phyloP scores from a whole-genome alignment of 1,140 invertebrate species.

The Drosophila cardini region DNA sequence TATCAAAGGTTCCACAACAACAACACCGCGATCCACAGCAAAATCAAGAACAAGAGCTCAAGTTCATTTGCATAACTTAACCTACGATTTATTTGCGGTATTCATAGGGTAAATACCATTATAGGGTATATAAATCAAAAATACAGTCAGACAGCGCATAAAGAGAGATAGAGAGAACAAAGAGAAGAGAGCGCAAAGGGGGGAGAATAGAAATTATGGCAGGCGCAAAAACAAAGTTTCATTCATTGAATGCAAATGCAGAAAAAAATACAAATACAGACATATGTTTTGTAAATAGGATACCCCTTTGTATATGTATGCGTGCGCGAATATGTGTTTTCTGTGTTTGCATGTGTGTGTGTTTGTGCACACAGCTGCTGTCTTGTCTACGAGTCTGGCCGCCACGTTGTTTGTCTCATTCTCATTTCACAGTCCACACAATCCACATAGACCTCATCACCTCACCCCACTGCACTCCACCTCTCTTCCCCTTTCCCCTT shows the following conservation, averaged over 20 bases:
- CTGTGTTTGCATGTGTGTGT: slow-evolving; percentile 13
- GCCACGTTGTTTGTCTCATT: slow-evolving; percentile 29
- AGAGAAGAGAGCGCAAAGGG: not conserved
- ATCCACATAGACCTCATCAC: slow-evolving; percentile 1
- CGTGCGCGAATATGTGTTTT: not conserved
- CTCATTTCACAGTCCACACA: slow-evolving; percentile 7
- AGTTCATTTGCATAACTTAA: slow-evolving; percentile 67
- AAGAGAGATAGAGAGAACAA: not conserved
- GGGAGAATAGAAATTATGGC: slow-evolving; percentile 18
- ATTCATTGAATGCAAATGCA: slow-evolving; percentile 67
- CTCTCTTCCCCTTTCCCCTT: not conserved
- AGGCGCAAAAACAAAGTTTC: slow-evolving; percentile 47
- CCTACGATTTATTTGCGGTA: slow-evolving; percentile 42
- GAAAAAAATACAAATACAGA: slow-evolving; percentile 29
- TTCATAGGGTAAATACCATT: not conserved
- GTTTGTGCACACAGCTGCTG: slow-evolving; percentile 30
- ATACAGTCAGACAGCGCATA: slow-evolving; percentile 11
- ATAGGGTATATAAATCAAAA: slow-evolving; percentile 33
- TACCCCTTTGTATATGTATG: slow-evolving; percentile 21
- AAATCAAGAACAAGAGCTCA: slow-evolving; percentile 11
- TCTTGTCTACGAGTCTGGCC: slow-evolving; percentile 34
- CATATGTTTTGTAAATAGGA: slow-evolving; percentile 28
- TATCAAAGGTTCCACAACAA: slow-evolving; percentile 21
- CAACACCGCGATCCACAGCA: not conserved
- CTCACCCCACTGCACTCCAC: not conserved